These are phyloP conservation scores for Cotesia glomerata DNA, from an alignment of 1,140 invertebrate species.

Conservation along the genomic window DNA sequence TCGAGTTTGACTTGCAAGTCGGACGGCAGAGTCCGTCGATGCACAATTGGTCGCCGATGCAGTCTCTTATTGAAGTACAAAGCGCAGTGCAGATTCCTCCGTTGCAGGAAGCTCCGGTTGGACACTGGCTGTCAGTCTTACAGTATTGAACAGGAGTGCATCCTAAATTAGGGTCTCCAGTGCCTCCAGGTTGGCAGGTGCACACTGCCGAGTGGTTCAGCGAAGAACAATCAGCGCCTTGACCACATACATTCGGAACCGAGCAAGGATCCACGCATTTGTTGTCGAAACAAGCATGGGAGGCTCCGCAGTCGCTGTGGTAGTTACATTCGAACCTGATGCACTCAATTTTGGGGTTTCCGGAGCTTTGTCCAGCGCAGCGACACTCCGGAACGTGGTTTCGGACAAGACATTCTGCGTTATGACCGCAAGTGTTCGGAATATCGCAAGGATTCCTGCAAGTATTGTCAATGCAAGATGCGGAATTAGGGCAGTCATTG, in stretches of 20 bases:
- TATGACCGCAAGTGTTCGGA: slow-evolving; percentile 72
- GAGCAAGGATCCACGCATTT: slow-evolving; percentile 83
- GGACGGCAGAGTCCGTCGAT: slow-evolving; percentile 79
- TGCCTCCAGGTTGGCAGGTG: slow-evolving; percentile 79
- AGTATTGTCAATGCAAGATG: slow-evolving; percentile 76
- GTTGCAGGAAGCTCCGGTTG: slow-evolving; percentile 79
- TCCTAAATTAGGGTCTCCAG: slow-evolving; percentile 84
- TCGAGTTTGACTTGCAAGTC: slow-evolving; percentile 77
- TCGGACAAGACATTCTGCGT: slow-evolving; percentile 74
- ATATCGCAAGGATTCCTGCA: slow-evolving; percentile 83
- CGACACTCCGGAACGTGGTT: slow-evolving; percentile 75
- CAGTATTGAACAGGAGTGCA: slow-evolving; percentile 83
- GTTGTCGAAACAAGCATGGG: slow-evolving; percentile 78
- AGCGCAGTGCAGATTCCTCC: slow-evolving; percentile 81
- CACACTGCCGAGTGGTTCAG: slow-evolving; percentile 80
- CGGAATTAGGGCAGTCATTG: slow-evolving; percentile 78
- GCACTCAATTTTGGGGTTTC: slow-evolving; percentile 76
- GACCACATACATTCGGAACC: slow-evolving; percentile 80
- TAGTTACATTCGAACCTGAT: slow-evolving; percentile 78
- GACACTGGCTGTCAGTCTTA: slow-evolving; percentile 76
- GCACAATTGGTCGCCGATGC: slow-evolving; percentile 80
- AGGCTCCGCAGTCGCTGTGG: slow-evolving; percentile 75
- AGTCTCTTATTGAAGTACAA: slow-evolving; percentile 79
- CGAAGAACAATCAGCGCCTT: slow-evolving; percentile 75
- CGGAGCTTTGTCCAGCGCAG: slow-evolving; percentile 77